Conservation (phyloP, 1,140 invertebrate species). For the Drosophila bipectinata region DNA sequence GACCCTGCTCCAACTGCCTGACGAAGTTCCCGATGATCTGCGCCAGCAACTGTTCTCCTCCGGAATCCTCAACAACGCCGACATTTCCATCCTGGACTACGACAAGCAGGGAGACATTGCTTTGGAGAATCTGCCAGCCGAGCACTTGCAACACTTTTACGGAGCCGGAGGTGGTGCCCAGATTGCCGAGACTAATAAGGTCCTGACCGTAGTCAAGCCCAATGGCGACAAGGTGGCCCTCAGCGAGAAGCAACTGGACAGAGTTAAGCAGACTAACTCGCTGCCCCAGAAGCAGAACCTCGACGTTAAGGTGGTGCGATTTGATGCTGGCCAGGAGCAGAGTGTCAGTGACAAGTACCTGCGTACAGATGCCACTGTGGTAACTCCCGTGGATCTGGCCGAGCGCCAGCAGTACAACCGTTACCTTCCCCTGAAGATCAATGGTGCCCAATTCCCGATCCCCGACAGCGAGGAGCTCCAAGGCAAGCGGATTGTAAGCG, state of each 20-base stretch:
- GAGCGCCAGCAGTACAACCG: slow-evolving; percentile 91
- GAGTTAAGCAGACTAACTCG: slow-evolving; percentile 82
- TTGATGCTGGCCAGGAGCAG: slow-evolving; percentile 89
- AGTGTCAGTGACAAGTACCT: slow-evolving; percentile 90
- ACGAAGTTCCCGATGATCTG: slow-evolving; percentile 94
- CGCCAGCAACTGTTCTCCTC: slow-evolving; percentile 92
- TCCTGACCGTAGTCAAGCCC: slow-evolving; percentile 87
- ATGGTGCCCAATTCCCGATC: slow-evolving; percentile 92
- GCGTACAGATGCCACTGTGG: slow-evolving; percentile 88
- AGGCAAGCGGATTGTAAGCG: slow-evolving; percentile 90
- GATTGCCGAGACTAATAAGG: slow-evolving; percentile 88
- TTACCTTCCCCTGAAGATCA: slow-evolving; percentile 92
- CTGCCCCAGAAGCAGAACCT: slow-evolving; percentile 86
- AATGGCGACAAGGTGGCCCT: slow-evolving; percentile 86
- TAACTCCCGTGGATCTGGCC: slow-evolving; percentile 90
- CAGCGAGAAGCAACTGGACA: slow-evolving; percentile 85
- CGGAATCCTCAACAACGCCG: slow-evolving; percentile 93
- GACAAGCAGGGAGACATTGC: slow-evolving; percentile 95
- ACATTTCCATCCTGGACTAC: slow-evolving; percentile 93
- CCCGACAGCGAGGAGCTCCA: slow-evolving; percentile 89
- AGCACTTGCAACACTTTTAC: slow-evolving; percentile 93
- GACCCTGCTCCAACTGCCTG: slow-evolving; percentile 88
- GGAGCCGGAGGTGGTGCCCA: slow-evolving; percentile 89
- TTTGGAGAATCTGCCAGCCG: slow-evolving; percentile 92
- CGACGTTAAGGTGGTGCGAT: slow-evolving; percentile 93